phyloP scores from a whole-genome alignment of 2,888 invertebrate species.

The Petrolisthes cinctipes region DNA sequence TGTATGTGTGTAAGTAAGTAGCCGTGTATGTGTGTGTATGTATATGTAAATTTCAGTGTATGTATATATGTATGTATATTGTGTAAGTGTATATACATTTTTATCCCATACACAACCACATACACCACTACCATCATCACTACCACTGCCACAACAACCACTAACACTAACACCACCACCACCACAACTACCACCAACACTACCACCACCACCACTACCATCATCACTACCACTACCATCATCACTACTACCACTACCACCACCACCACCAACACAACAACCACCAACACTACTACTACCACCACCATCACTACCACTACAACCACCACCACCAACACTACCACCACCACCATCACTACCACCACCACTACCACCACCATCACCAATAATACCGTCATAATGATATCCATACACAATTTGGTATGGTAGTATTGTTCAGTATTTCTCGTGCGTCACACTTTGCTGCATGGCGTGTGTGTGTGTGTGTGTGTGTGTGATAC shows the following conservation, averaged over 20 bases:
- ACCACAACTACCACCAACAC: background rate
- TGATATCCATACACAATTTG: no score
- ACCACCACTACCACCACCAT: background rate
- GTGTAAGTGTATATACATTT: no score
- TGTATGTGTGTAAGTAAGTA: no score
- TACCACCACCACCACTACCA: background rate
- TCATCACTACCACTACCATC: background rate
- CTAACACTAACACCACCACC: background rate
- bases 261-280: background rate
- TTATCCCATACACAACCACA: no score
- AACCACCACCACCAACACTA: background rate
- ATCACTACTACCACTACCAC: background rate
- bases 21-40: no score
- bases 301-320: background rate
- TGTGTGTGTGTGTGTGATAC: no score
- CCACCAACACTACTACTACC: background rate
- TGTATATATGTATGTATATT: no score
- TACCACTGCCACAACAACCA: background rate
- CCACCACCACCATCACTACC: background rate
- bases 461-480: no score
- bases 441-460: no score
- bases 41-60: no score
- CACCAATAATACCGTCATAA: background rate
- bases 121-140: background rate
- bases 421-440: no score